Percentiles rank a stretch among this genome's conserved stretches.
Conservation (phyloP, 2,113 vertebrate genomes). For the Casuarius casuarius region DNA sequence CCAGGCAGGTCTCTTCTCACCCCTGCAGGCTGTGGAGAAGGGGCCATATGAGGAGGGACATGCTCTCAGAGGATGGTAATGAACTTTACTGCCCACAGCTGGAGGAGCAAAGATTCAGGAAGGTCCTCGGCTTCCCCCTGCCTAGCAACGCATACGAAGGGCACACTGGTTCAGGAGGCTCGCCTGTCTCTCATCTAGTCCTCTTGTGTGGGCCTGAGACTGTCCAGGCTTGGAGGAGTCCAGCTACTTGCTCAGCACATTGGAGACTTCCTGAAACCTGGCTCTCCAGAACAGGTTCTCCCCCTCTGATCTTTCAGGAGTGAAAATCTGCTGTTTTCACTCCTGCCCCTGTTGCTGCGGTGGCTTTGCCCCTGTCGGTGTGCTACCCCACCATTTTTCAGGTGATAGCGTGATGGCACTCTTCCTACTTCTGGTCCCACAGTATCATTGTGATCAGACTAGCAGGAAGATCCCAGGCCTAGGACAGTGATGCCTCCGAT, state of each 20-base stretch:
- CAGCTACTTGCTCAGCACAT: not conserved
- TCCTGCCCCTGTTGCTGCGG: not conserved
- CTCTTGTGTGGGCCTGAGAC: not conserved
- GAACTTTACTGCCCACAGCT: not conserved
- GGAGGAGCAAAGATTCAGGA: not conserved
- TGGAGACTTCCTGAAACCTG: not conserved
- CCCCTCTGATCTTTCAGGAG: not conserved
- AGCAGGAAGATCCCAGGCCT: not conserved
- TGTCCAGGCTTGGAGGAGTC: not conserved
- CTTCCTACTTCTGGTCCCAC: not conserved
- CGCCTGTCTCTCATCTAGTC: not conserved
- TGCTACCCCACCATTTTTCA: not conserved
- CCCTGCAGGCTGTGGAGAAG: accelerated
- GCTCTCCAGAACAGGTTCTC: not conserved
- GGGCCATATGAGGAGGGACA: not conserved
- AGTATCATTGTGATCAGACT: not conserved
- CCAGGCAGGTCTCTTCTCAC: not conserved
- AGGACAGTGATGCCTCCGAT: not conserved
- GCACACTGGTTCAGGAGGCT: not conserved
- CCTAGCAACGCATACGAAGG: not conserved
- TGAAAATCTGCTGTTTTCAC: not conserved
- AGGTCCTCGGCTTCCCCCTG: not conserved
- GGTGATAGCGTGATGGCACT: not conserved
- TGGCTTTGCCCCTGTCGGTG: not conserved
- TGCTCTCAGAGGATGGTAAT: not conserved